These are phyloP conservation scores for Amiota communis DNA, from an alignment of 2,888 invertebrate species.

Conservation along the genomic window DNA sequence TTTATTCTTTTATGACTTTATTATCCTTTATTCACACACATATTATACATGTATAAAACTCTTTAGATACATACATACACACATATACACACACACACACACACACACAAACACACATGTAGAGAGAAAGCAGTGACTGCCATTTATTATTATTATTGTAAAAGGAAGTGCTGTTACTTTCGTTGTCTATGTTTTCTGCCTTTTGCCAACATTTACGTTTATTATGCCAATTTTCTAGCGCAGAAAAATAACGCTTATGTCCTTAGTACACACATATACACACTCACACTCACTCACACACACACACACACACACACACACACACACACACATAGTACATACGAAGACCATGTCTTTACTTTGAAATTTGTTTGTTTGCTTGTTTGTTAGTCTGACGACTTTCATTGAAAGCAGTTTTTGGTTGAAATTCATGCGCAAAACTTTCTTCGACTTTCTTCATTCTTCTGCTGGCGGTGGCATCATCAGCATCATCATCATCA, in stretches of 20 bases:
- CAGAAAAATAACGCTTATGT: constrained; percentile 68
- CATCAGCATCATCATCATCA: too few species aligned
- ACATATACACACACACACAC: background rate
- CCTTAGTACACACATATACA: constrained; percentile 38
- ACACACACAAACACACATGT: background rate
- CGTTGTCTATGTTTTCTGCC: constrained; percentile 18
- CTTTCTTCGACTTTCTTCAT: background rate
- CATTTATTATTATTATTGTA: constrained; percentile 52
- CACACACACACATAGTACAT: constrained; percentile 32
- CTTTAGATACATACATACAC: background rate
- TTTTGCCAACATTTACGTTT: constrained; percentile 62
- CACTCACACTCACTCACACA: constrained; percentile 27
- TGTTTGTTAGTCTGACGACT: too few species aligned
- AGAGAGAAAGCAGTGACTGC: background rate
- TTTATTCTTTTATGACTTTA: constrained; percentile 51
- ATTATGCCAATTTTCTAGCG: constrained; percentile 67
- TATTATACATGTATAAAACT: background rate
- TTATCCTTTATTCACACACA: constrained; percentile 25
- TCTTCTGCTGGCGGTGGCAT: constrained; percentile 28
- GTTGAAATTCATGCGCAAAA: too few species aligned
- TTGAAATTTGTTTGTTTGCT: too few species aligned
- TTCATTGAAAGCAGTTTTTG: too few species aligned
- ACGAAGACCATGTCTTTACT: constrained; percentile 10
- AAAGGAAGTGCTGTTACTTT: constrained; percentile 30
- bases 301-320: constrained; percentile 36